Conservation (phyloP, 2,113 vertebrate genomes). For the Agapornis roseicollis region DNA sequence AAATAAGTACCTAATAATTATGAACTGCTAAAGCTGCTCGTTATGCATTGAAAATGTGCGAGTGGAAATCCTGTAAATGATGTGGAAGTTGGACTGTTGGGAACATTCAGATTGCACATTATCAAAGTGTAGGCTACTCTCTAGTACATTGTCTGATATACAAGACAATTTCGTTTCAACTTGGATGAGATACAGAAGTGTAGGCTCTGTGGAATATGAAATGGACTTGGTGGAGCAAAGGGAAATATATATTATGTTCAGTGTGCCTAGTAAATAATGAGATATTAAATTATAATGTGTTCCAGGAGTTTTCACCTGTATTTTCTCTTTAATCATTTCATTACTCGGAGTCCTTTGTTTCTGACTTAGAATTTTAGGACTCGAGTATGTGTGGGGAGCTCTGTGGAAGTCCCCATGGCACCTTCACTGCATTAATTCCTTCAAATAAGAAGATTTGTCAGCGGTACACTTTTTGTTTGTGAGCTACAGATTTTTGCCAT, state of each 20-base stretch:
- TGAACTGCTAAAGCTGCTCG: constrained; percentile 17
- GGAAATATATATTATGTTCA: constrained; percentile 52
- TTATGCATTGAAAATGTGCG: constrained; percentile 14
- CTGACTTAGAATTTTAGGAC: constrained; percentile 15
- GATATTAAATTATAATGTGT: constrained; percentile 66
- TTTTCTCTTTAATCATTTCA: constrained; percentile 57
- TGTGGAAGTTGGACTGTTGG: constrained; percentile 19
- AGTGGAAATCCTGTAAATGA: constrained; percentile 21
- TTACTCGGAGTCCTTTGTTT: constrained; percentile 41
- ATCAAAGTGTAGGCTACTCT: constrained; percentile 38
- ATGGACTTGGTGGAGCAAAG: constrained; percentile 34
- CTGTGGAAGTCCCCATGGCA: neutral
- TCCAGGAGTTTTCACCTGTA: constrained; percentile 50
- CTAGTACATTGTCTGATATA: constrained; percentile 43
- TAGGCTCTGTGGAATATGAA: constrained; percentile 58
- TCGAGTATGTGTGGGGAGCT: neutral
- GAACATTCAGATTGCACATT: constrained; percentile 26
- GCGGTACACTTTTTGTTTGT: neutral
- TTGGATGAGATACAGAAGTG: constrained; percentile 36
- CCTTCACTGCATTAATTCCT: neutral
- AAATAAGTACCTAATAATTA: constrained; percentile 56
- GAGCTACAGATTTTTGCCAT: neutral
- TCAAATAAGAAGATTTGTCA: neutral
- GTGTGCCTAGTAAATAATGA: constrained; percentile 59
- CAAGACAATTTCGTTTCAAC: constrained; percentile 35